A percentile compares a stretch with the other conserved stretches of the same genome.
These are phyloP conservation scores for Dilophus febrilis DNA, from an alignment of 2,888 invertebrate species.

Conservation along the genomic window DNA sequence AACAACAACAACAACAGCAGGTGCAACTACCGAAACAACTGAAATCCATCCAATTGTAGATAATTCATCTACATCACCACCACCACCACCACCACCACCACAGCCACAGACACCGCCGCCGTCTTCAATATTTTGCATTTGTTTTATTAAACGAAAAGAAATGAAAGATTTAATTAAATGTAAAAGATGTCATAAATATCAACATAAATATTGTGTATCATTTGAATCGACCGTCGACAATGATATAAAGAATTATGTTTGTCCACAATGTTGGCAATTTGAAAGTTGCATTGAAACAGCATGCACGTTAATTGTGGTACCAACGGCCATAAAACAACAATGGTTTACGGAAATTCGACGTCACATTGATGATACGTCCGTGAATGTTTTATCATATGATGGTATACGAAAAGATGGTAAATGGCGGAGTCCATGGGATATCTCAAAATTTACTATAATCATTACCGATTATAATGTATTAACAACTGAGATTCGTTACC, in stretches of 20 bases:
- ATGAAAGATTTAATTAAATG: constrained; percentile 32
- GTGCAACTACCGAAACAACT: too few species aligned
- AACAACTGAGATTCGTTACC: constrained; percentile 41
- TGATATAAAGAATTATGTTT: constrained; percentile 32
- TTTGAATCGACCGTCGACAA: constrained; percentile 18
- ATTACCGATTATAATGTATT: constrained; percentile 53
- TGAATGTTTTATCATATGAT: constrained; percentile 34
- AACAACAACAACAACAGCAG: background rate
- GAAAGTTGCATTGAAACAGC: constrained; percentile 26
- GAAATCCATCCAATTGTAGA: too few species aligned
- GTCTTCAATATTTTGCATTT: constrained; percentile 28
- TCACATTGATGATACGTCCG: constrained; percentile 33
- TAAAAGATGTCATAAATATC: constrained; percentile 36
- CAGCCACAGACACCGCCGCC: too few species aligned
- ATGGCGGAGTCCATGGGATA: constrained; percentile 36
- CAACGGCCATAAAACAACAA: constrained; percentile 45
- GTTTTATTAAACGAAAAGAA: constrained; percentile 19
- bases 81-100: too few species aligned
- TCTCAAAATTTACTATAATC: constrained; percentile 51
- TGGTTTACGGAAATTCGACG: constrained; percentile 54
- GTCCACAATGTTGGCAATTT: constrained; percentile 46
- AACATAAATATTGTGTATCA: constrained; percentile 45
- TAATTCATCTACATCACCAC: background rate
- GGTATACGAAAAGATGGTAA: constrained; percentile 23
- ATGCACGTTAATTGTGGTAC: constrained; percentile 57